phyloP scores from a whole-genome alignment of 2,797 vertebrate genomes.

The Esox lucius region DNA sequence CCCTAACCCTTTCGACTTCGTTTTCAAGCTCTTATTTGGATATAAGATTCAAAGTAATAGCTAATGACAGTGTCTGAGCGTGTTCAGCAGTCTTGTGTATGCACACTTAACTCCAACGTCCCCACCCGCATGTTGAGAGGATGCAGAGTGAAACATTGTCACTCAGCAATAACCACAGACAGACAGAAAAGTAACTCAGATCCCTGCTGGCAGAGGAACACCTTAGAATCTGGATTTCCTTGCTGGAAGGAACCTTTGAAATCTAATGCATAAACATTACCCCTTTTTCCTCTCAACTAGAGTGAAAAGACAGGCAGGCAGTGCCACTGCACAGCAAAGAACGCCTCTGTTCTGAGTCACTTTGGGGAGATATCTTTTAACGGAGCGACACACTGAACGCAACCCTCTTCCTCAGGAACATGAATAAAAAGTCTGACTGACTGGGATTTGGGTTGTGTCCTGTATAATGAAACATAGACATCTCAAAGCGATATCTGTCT shows the following conservation, averaged over 20 bases:
- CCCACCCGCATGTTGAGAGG: conserved; percentile 50
- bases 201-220: conserved; percentile 66
- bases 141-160: conserved; percentile 62
- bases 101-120: conserved; percentile 57
- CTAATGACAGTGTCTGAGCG: not conserved
- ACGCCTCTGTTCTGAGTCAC: conserved; percentile 61
- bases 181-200: conserved; percentile 59
- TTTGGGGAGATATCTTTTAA: conserved; percentile 67
- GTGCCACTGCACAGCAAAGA: conserved; percentile 14
- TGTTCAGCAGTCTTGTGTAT: conserved; percentile 3
- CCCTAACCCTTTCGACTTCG: not conserved
- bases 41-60: not conserved
- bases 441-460: conserved; percentile 69
- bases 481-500: not conserved
- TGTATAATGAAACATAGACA: conserved; percentile 65
- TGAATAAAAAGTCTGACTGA: conserved; percentile 60
- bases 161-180: conserved; percentile 41
- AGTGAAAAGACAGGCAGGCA: conserved; percentile 41
- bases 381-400: conserved; percentile 33
- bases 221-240: conserved; percentile 72
- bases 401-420: conserved; percentile 55
- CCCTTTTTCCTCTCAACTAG: conserved; percentile 8
- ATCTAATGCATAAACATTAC: conserved; percentile 77
- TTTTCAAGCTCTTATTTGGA: not conserved
- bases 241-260: conserved; percentile 69